These are phyloP conservation scores for Drosophila lini DNA, from an alignment of 1,140 invertebrate genomes.

Conservation along the genomic window DNA sequence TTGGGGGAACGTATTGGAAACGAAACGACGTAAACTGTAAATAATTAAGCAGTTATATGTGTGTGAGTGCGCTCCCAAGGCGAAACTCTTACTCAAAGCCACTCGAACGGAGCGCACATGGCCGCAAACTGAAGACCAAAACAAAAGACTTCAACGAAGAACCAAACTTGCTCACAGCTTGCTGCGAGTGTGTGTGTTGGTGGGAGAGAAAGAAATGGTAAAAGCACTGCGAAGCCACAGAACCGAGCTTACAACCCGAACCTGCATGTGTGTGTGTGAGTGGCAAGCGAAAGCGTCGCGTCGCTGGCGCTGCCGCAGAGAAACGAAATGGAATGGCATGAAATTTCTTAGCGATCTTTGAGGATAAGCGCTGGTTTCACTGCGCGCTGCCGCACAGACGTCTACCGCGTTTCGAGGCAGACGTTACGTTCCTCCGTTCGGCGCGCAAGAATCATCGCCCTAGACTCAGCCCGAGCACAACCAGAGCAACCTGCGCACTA, in stretches of 20 bases:
- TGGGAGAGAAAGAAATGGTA: conserved; percentile 74
- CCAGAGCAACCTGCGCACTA: conserved; percentile 21
- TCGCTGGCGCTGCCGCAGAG: conserved; percentile 45
- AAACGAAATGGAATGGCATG: conserved; percentile 81
- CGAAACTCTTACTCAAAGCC: conserved; percentile 62
- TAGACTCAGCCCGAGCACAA: neutral
- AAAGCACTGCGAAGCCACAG: conserved; percentile 52
- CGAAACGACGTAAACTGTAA: conserved; percentile 68
- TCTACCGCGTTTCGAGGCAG: conserved; percentile 78
- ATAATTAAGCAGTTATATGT: conserved; percentile 58
- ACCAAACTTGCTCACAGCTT: conserved; percentile 65
- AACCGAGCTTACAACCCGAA: conserved; percentile 25
- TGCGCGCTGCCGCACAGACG: conserved; percentile 82
- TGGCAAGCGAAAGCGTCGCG: conserved; percentile 77
- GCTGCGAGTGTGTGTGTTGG: conserved; percentile 22
- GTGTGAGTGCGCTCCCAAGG: conserved; percentile 59
- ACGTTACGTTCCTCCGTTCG: conserved; percentile 77
- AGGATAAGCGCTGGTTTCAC: conserved; percentile 82
- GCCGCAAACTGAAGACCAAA: conserved; percentile 71
- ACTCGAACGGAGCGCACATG: conserved; percentile 60
- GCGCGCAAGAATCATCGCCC: conserved; percentile 67
- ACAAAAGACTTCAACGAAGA: conserved; percentile 82
- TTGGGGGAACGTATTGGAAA: conserved; percentile 59
- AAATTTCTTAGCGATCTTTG: conserved; percentile 82
- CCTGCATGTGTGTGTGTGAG: conserved; percentile 34